Evolutionary conservation across 1,140 invertebrate species (phyloP).

Genomic region (Wasmannia auropunctata): DNA sequence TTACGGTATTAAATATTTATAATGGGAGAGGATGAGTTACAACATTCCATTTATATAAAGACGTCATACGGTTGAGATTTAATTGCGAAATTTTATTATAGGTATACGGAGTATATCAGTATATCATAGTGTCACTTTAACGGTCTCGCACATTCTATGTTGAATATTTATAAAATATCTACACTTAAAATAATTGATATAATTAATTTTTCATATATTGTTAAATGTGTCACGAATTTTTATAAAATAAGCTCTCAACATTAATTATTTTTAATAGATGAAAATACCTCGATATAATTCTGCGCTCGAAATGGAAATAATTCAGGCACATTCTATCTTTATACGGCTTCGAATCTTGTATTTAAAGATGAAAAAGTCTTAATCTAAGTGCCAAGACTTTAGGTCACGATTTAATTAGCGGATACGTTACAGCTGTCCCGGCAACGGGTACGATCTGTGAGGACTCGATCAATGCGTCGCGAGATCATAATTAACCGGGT

Average conservation of each 20-base stretch:
- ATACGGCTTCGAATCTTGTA: background rate
- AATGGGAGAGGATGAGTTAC: background rate
- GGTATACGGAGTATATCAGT: background rate
- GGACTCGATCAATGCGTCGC: background rate
- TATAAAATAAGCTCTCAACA: background rate
- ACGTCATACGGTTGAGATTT: background rate
- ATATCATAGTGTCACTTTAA: background rate
- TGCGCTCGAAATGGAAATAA: background rate
- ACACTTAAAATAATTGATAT: background rate
- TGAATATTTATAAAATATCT: background rate
- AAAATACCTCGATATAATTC: background rate
- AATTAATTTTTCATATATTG: background rate
- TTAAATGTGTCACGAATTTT: background rate
- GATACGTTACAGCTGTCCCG: background rate
- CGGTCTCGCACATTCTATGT: background rate
- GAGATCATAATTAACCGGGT: conserved; percentile 27
- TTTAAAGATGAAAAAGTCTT: background rate
- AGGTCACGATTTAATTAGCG: background rate
- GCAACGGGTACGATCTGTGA: background rate
- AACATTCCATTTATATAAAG: conserved; percentile 11
- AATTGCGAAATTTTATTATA: background rate
- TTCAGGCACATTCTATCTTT: background rate
- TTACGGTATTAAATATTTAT: conserved; percentile 3
- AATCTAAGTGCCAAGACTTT: background rate
- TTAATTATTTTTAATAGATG: background rate